Evolutionary conservation across 2,113 vertebrate species (phyloP).

Genomic region (Hippopotamus amphibius): DNA sequence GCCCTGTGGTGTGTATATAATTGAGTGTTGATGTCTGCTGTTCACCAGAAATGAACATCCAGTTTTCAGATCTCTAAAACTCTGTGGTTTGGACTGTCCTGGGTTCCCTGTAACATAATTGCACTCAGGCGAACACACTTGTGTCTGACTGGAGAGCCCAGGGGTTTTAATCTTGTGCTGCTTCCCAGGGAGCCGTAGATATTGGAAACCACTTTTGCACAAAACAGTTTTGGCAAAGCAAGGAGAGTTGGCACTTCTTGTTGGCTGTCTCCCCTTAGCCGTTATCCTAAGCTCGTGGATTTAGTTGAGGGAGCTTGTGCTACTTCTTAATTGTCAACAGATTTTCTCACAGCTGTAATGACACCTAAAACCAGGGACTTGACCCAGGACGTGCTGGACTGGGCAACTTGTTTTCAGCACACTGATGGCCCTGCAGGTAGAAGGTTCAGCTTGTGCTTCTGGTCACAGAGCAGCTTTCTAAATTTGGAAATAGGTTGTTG

Average conservation of each 20-base stretch:
- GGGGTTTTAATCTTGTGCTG: not conserved
- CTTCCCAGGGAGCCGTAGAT: not conserved
- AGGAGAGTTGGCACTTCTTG: constrained; percentile 20
- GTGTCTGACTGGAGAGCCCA: not conserved
- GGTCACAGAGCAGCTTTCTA: not conserved
- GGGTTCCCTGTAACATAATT: not conserved
- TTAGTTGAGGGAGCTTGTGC: not conserved
- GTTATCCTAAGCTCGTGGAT: not conserved
- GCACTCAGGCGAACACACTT: not conserved
- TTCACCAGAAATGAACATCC: not conserved
- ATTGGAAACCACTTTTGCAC: constrained; percentile 37
- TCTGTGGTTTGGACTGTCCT: not conserved
- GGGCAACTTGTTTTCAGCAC: not conserved
- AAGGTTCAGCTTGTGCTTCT: not conserved
- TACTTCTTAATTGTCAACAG: not conserved
- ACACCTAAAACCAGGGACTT: not conserved
- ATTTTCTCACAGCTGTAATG: not conserved
- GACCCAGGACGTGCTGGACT: not conserved
- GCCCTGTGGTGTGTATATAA: not conserved
- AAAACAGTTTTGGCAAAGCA: not conserved
- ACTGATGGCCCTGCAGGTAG: not conserved
- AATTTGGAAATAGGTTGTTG: not conserved
- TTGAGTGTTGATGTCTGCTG: not conserved
- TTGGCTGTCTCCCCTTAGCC: not conserved
- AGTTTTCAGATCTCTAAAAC: not conserved